Conservation (phyloP, 2,888 invertebrate species). For the Acrobeloides nanus region DNA sequence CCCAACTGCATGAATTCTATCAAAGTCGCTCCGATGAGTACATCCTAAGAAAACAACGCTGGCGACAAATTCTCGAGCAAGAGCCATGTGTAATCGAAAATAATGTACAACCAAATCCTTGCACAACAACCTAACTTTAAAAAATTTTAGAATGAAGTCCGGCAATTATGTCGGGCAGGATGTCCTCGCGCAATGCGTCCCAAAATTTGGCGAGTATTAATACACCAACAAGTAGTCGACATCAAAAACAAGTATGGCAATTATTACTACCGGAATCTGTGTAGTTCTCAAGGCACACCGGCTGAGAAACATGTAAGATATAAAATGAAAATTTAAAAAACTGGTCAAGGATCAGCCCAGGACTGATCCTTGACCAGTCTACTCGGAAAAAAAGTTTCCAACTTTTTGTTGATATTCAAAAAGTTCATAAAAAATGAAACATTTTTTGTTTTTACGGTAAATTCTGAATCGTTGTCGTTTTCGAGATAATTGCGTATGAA, state of each 20-base stretch:
- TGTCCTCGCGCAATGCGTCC: constrained; percentile 57
- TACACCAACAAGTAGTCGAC: constrained; percentile 54
- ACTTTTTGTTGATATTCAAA: too few relatives aligned
- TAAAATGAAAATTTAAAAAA: too few relatives aligned
- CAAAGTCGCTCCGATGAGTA: constrained; percentile 50
- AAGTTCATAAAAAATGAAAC: too few relatives aligned
- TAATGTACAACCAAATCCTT: too few relatives aligned
- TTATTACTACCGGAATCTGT: constrained; percentile 58
- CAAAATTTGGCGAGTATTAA: constrained; percentile 57
- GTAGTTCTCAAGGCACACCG: constrained; percentile 53
- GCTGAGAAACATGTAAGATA: constrained; percentile 56
- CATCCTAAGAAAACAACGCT: constrained; percentile 54
- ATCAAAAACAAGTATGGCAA: constrained; percentile 56
- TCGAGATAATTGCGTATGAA: too few relatives aligned
- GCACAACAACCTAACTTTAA: neutral
- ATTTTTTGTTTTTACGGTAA: too few relatives aligned
- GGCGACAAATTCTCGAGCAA: constrained; percentile 54
- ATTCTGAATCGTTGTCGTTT: too few relatives aligned
- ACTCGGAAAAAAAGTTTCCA: too few relatives aligned
- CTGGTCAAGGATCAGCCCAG: too few relatives aligned
- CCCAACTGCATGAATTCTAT: constrained; percentile 55
- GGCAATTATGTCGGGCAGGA: constrained; percentile 57
- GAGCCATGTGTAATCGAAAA: constrained; percentile 29
- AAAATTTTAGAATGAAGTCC: constrained; percentile 54
- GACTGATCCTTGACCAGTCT: too few relatives aligned